Base-by-base conservation (phyloP, 2,797 vertebrate genomes). In the Thunnus albacares region DNA sequence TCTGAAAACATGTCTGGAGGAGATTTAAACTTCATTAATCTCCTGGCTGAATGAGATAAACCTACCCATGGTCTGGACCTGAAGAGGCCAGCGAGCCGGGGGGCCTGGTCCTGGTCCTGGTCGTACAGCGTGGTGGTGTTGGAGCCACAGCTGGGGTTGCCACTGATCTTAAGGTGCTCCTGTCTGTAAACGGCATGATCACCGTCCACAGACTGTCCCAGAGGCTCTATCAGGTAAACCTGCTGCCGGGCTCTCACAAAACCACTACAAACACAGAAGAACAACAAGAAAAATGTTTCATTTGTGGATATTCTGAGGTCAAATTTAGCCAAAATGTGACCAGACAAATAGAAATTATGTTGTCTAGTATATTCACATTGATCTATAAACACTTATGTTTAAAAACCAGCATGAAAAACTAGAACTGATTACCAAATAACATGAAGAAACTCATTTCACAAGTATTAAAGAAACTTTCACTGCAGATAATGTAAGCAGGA, bases 171-270 rank as follows among this genome's bases (percentile, higher is more conserved):
- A 75, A 96, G 88, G 38, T 97, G 92, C 75, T 96, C 89, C 0
- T 75, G 93, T 68, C 93, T 92, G 87, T 97, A 99, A 35, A 98
- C 71, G 0, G 95, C 96, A 0, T 98, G 98, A 3, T 49, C 90
- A 0, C 93, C 95, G 0, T 92, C 74, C 0, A 52, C 92, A 0
- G 73, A 61, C 11, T 43, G 75, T 15, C 80, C 90, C 89, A 99
- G 90, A 3, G 98, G 97, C 82, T 98, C 97, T 0, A 99, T 97
- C 77, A 98, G 77, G 75, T 96, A 97, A 15, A 96, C 69, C 18
- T 94, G 91, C 28, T 92, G 91, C 5, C 87, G 93, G 0, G 92
- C 92, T 47, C 18, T 90, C 77, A 98, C 84, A 69, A 96, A 96
- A 38, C 98, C 98, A 14, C 98, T 99, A 87, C 2, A 14, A 6